Conservation (phyloP, 2,888 invertebrate species). For the Ophion ventricosus region DNA sequence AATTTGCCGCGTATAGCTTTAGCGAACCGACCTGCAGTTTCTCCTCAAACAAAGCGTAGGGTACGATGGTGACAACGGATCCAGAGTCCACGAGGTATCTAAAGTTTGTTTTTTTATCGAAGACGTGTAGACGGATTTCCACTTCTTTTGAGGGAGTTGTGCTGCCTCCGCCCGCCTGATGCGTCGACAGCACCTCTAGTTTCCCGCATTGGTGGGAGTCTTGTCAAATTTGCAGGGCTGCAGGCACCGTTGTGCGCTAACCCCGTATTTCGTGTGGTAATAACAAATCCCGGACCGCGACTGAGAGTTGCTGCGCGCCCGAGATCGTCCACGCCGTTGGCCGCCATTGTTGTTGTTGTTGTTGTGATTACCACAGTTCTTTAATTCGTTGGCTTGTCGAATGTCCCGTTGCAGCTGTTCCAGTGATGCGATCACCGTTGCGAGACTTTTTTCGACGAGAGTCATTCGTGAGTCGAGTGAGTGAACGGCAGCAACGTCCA, state of each 20-base stretch:
- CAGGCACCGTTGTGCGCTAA: neutral
- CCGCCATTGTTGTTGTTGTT: neutral
- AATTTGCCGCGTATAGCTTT: conserved; percentile 54
- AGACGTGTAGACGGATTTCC: conserved; percentile 42
- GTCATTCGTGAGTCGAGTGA: neutral
- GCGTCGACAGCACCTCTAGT: conserved; percentile 27
- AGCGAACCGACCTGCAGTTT: neutral
- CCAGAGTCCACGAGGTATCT: conserved; percentile 57
- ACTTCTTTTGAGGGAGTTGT: neutral
- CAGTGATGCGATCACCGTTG: neutral
- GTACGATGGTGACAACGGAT: conserved; percentile 46
- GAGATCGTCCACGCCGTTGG: conserved; percentile 21
- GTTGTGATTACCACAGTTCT: neutral
- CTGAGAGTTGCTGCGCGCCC: conserved; percentile 7
- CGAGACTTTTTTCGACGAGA: neutral
- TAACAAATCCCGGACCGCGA: conserved; percentile 31
- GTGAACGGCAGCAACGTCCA: neutral
- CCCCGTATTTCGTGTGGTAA: conserved; percentile 38
- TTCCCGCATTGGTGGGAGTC: conserved; percentile 12
- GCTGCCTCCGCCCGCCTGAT: conserved; percentile 30
- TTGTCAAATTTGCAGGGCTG: conserved; percentile 27
- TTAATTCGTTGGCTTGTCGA: neutral
- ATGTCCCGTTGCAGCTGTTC: neutral
- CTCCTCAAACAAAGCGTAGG: conserved; percentile 9
- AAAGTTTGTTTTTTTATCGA: conserved; percentile 27